Evolutionary conservation across 2,113 vertebrate genomes (phyloP), one percentile per base, ranked within the genome.

Genomic region (Spea multiplicata): DNA sequence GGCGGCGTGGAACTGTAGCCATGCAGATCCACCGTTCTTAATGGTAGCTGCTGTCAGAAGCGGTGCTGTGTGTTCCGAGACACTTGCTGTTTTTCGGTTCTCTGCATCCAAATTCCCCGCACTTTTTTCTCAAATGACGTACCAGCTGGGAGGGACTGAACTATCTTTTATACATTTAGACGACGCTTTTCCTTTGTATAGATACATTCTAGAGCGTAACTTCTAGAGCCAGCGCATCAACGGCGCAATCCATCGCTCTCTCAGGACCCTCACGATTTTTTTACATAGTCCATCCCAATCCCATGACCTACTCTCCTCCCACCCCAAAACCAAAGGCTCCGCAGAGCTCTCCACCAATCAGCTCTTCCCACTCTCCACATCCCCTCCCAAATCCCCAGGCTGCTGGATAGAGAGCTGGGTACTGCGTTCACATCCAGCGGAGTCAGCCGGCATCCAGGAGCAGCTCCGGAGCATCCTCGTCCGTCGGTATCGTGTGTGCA

Each of bases 321-420:
- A 71, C 66, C 5, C 80, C 61, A 17, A 75, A 12, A 45, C 44
- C 0, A 44, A 45, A 48, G 59, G 68, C 81, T 83, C 84, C 80
- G 84, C 84, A 81, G 83, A 82, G 81, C 64, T 65, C 83, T 78
- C 81, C 76, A 55, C 86, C 86, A 84, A 84, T 85, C 82, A 78
- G 81, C 3, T 65, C 65, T 65, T 7, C 64, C 8, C 57, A 10
- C 16, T 50, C 66, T 75, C 57, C 83, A 78, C 80, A 79, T 82
- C 81, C 81, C 70, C 62, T 52, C 74, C 46, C 64, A 59, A 72
- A 66, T 66, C 75, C 74, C 74, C 70, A 68, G 66, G 59, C 82
- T 16, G 46, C 4, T 46, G 47, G 82, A 82, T 71, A 75, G 78
- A 82, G 77, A 75, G 81, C 80, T 75, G 77, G 75, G 49, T 74